Percentiles rank a stretch among this genome's conserved stretches.
These are phyloP conservation scores for Cepaea nemoralis DNA, from an alignment of 1,140 invertebrate species.

Conservation along the genomic window DNA sequence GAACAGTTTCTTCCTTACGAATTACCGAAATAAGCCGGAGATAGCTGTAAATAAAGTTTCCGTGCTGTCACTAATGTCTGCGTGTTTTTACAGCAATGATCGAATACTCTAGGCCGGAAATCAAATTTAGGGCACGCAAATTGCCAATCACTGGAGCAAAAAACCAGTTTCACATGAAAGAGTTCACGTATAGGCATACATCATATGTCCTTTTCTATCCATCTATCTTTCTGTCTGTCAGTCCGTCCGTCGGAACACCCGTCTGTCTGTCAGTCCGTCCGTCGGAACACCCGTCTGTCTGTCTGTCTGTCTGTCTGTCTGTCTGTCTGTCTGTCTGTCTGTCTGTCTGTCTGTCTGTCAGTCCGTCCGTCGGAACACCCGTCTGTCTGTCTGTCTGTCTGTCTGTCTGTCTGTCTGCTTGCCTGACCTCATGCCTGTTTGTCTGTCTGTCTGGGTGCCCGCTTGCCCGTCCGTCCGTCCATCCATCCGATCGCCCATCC, in stretches of 20 bases:
- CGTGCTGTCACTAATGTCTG: neutral
- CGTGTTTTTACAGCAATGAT: neutral
- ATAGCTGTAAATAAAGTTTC: neutral
- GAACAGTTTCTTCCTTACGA: neutral
- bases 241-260: too few relatives aligned
- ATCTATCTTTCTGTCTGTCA: too few relatives aligned
- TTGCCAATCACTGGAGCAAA: neutral
- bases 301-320: neutral
- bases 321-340: neutral
- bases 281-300: too few relatives aligned
- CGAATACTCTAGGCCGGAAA: neutral
- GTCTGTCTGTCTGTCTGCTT: too few relatives aligned
- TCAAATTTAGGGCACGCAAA: neutral
- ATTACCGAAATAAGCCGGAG: neutral
- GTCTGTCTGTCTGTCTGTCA: too few relatives aligned
- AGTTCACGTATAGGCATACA: neutral
- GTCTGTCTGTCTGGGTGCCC: too few relatives aligned
- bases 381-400: too few relatives aligned
- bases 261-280: too few relatives aligned
- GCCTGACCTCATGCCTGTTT: too few relatives aligned
- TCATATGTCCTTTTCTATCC: neutral
- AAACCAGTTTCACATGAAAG: neutral
- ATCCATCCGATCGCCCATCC: too few relatives aligned
- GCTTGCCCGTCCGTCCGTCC: too few relatives aligned
- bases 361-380: too few relatives aligned